Percentiles rank a stretch among this genome's conserved stretches.
Evolutionary conservation across 1,140 invertebrate species (phyloP).

Genomic region (Danaus melanippus): DNA sequence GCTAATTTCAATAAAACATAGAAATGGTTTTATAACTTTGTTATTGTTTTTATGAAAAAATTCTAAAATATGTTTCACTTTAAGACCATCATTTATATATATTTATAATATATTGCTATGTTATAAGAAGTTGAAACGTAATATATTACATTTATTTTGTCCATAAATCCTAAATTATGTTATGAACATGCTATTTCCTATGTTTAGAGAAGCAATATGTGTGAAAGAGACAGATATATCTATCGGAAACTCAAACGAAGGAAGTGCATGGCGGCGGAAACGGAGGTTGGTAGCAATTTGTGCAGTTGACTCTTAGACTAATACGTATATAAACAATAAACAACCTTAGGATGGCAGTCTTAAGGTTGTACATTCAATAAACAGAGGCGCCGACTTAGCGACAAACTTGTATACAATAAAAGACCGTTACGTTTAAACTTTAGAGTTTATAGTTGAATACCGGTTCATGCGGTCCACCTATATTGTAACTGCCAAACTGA

Average conservation of each 20-base stretch:
- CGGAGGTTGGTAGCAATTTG: slow-evolving; percentile 31
- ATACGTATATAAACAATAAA: slow-evolving; percentile 14
- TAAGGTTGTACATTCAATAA: slow-evolving; percentile 19
- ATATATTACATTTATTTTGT: too few species aligned
- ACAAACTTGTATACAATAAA: slow-evolving; percentile 8
- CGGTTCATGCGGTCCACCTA: slow-evolving; percentile 14
- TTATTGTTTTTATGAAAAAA: too few species aligned
- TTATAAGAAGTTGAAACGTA: too few species aligned
- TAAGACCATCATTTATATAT: too few species aligned
- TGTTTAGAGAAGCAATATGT: slow-evolving; percentile 11
- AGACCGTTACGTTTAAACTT: slow-evolving; percentile 11
- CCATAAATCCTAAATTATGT: too few species aligned
- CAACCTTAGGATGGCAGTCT: slow-evolving; percentile 13
- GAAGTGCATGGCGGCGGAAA: slow-evolving; percentile 34
- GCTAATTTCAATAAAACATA: too few species aligned
- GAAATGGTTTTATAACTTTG: too few species aligned
- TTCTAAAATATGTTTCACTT: too few species aligned
- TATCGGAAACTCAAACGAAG: slow-evolving; percentile 27
- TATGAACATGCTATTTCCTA: too few species aligned
- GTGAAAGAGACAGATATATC: slow-evolving; percentile 21
- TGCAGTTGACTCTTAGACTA: slow-evolving; percentile 22
- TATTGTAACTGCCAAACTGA: slow-evolving; percentile 23
- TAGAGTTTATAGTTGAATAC: slow-evolving; percentile 14
- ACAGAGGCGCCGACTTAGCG: slow-evolving; percentile 1
- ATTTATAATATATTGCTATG: too few species aligned